Conservation (phyloP, 2,888 invertebrate species). For the Amaurobius ferox region DNA sequence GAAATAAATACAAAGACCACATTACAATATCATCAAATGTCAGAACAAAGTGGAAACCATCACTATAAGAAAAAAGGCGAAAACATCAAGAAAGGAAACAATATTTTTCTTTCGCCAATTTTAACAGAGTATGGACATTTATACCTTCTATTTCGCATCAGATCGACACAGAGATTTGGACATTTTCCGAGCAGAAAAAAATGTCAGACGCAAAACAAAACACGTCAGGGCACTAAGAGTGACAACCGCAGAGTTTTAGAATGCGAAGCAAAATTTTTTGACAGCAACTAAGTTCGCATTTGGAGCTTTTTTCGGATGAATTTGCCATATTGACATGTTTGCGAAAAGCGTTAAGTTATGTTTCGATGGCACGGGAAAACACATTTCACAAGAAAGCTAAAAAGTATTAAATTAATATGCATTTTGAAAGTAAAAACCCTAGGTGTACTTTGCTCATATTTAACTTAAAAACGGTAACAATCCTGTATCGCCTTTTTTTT, state of each 20-base stretch:
- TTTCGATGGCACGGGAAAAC: not conserved
- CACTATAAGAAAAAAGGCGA: slow-evolving; percentile 13
- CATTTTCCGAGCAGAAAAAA: slow-evolving; percentile 31
- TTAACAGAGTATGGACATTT: slow-evolving; percentile 61
- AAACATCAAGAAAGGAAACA: slow-evolving; percentile 57
- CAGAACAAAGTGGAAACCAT: slow-evolving; percentile 25
- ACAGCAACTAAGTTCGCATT: slow-evolving; percentile 37
- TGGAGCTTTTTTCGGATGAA: slow-evolving; percentile 24
- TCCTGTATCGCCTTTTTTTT: no score
- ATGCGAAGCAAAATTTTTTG: slow-evolving; percentile 41
- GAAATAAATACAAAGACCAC: not conserved
- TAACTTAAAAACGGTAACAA: no score
- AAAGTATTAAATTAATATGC: no score
- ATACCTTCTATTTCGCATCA: slow-evolving; percentile 49
- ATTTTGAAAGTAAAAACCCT: no score
- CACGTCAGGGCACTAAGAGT: slow-evolving; percentile 48
- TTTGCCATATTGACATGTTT: slow-evolving; percentile 58
- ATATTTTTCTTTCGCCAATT: slow-evolving; percentile 49
- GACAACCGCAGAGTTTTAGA: slow-evolving; percentile 61
- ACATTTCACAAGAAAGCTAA: no score
- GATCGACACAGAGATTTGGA: slow-evolving; percentile 43
- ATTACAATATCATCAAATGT: slow-evolving; percentile 47
- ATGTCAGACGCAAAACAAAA: slow-evolving; percentile 43
- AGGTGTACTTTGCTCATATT: no score
- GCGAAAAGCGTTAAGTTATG: not conserved